Evolutionary conservation across 64 coral and sea anemone genomes (phyloP).

Genomic region (Pachyseris speciosa): DNA sequence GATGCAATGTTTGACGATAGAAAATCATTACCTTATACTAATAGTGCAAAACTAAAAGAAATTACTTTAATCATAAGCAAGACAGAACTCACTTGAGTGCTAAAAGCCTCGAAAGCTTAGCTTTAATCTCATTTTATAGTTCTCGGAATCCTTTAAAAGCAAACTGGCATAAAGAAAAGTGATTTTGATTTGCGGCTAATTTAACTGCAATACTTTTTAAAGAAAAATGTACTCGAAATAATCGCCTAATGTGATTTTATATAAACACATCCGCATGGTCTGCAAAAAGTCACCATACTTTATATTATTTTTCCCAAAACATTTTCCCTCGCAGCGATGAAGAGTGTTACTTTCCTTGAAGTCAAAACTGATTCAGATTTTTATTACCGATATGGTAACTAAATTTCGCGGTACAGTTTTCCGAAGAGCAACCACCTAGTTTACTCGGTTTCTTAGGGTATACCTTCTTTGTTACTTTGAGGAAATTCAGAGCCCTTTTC

Average conservation of each 20-base stretch:
- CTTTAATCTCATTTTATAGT: neutral
- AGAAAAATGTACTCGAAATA: neutral
- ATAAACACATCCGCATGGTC: neutral
- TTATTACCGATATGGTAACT: too few species aligned
- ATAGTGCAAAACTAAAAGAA: neutral
- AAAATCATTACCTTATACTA: constrained; percentile 12
- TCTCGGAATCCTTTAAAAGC: neutral
- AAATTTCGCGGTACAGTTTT: too few species aligned
- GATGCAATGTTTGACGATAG: neutral
- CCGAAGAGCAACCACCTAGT: too few species aligned
- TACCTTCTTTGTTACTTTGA: too few species aligned
- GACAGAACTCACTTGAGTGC: neutral
- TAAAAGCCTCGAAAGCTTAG: neutral
- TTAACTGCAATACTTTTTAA: neutral
- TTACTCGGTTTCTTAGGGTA: too few species aligned
- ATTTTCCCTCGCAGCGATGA: too few species aligned
- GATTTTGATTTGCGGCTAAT: constrained; percentile 9
- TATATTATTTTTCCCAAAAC: neutral
- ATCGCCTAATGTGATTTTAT: neutral
- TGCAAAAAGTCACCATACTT: neutral
- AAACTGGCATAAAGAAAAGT: neutral
- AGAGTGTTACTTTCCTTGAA: too few species aligned
- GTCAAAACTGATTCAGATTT: too few species aligned
- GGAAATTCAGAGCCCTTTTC: neutral
- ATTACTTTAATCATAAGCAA: neutral